phyloP scores from a whole-genome alignment of 1,140 invertebrate genomes.

The Trichonephila clavata region DNA sequence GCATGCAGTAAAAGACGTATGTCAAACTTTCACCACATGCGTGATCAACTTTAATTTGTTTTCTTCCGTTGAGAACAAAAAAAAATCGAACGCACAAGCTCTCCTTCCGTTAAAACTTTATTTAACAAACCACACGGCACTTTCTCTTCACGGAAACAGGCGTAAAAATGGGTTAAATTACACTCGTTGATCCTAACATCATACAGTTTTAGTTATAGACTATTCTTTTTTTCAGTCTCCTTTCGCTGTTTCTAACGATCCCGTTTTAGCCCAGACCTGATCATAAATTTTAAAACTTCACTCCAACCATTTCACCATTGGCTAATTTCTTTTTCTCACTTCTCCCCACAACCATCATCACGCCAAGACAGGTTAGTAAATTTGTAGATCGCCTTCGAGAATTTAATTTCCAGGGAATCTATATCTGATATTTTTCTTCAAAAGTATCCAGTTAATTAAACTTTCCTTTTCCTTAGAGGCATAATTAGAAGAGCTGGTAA shows the following conservation, averaged over 20 bases:
- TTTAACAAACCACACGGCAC: neutral
- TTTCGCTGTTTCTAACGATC: neutral
- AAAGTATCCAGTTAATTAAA: slow-evolving; percentile 61
- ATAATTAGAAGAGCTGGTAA: slow-evolving; percentile 46
- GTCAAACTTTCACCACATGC: neutral
- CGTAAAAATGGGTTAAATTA: slow-evolving; percentile 34
- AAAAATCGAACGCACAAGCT: neutral
- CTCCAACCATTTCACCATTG: neutral
- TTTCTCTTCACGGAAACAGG: neutral
- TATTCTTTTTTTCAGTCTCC: neutral
- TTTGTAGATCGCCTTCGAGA: slow-evolving; percentile 26
- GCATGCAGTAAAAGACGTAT: neutral
- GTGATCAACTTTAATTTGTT: slow-evolving; percentile 29
- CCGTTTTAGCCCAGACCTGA: neutral
- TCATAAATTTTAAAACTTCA: slow-evolving; percentile 37
- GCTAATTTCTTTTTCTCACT: slow-evolving; percentile 17
- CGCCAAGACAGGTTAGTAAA: slow-evolving; percentile 53
- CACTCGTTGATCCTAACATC: neutral
- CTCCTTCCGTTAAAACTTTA: neutral
- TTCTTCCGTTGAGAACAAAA: neutral
- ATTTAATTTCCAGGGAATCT: slow-evolving; percentile 44
- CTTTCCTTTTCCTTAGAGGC: slow-evolving; percentile 49
- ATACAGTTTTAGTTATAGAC: neutral
- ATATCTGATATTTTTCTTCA: slow-evolving; percentile 42
- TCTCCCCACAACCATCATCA: neutral